Conservation (phyloP, 2,888 invertebrate species). For the Cephus sareptanus region DNA sequence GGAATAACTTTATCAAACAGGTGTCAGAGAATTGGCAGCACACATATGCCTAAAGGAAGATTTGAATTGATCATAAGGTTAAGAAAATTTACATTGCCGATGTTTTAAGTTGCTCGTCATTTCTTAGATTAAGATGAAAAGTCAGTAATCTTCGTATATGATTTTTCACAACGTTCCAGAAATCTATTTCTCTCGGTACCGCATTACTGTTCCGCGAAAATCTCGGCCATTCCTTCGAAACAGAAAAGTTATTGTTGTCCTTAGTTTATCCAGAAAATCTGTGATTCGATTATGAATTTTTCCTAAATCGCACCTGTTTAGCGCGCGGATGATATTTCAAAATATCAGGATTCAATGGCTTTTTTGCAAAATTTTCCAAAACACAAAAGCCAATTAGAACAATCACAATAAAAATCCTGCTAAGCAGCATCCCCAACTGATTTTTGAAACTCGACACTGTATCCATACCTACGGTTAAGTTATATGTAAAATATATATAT, state of each 20-base stretch:
- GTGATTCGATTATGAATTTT: not conserved
- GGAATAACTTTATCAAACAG: not conserved
- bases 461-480: not conserved
- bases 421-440: not conserved
- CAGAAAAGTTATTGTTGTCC: not conserved
- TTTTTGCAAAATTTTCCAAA: not conserved
- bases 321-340: constrained; percentile 29
- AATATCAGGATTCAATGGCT: constrained; percentile 28
- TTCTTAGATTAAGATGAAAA: constrained; percentile 10
- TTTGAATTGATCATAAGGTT: not conserved
- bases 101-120: not conserved
- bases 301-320: constrained; percentile 21
- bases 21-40: not conserved
- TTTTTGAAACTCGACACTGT: not conserved
- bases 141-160: constrained; percentile 27
- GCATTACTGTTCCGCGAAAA: not conserved
- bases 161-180: constrained; percentile 9
- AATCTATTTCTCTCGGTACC: not conserved
- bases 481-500: not conserved
- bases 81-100: not conserved
- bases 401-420: not conserved
- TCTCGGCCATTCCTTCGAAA: not conserved
- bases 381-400: not conserved
- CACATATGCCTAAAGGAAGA: not conserved
- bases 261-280: not conserved